A percentile compares a stretch with the other conserved stretches of the same genome.
Evolutionary conservation across 2,113 vertebrate genomes (phyloP).

Genomic region (Pogonocichla stellata): DNA sequence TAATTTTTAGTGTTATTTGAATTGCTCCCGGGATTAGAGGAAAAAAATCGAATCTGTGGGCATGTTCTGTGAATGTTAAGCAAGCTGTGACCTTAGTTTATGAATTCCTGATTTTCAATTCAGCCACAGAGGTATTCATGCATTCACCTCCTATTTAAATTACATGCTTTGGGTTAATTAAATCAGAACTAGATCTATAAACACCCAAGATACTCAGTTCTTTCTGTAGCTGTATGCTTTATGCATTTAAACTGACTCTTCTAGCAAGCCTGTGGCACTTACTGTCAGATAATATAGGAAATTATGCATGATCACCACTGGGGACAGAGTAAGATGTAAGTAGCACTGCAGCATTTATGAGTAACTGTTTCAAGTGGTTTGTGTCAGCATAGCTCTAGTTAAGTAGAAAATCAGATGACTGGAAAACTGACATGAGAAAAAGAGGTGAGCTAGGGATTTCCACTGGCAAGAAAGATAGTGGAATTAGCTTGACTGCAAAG

Average conservation of each 20-base stretch:
- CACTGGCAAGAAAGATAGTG: background rate
- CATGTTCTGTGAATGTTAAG: slow-evolving; percentile 10
- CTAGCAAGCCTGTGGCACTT: background rate
- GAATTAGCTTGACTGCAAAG: background rate
- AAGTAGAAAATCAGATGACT: background rate
- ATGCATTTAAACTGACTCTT: background rate
- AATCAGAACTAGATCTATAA: background rate
- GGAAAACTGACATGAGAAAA: background rate
- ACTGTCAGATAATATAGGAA: background rate
- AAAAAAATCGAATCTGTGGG: background rate
- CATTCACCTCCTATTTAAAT: background rate
- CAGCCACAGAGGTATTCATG: background rate
- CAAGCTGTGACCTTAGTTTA: slow-evolving; percentile 14
- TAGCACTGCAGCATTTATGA: background rate
- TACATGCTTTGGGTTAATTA: background rate
- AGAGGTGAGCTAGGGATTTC: background rate
- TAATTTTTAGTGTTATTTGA: slow-evolving; percentile 19
- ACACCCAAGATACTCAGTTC: background rate
- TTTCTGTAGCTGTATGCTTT: background rate
- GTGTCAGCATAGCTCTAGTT: background rate
- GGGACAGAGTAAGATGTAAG: background rate
- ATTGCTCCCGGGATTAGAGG: background rate
- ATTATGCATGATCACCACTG: background rate
- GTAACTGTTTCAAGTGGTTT: background rate
- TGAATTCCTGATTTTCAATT: background rate